Base-by-base conservation (phyloP, 2,888 invertebrate genomes). In the Atrina japonica region DNA sequence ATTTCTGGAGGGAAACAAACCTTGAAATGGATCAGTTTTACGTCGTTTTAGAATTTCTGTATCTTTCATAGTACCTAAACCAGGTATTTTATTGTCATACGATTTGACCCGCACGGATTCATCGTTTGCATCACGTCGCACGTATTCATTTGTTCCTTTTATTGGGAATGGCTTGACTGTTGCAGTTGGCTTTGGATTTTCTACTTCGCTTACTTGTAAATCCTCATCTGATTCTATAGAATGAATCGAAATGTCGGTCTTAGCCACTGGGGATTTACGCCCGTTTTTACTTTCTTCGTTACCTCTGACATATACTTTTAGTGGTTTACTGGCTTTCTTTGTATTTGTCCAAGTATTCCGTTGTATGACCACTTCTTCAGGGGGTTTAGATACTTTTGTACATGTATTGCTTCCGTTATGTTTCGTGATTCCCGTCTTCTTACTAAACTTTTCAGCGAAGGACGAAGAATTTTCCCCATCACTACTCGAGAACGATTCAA, bases 21-120 rank as follows among this genome's bases (percentile, higher is more conserved):
- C 47, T 47, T 47, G 21, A 18, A 18, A n/a, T 47, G 47, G 47
- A 16, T 47, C 47, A 6, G n/a, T 21, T 47, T n/a, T 47, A 6
- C 16, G 21, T 14, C 47, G 21, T 35, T 35, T 18, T 18, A 67
- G 25, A 30, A 67, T 67, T n/a, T 67, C 60, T 14, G 52, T 25
- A 60, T 67, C 53, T 11, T 58, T 41, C 25, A 66, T 14, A 16
- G 35, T 40, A 14, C 40, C 21, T 16, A 66, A 50, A 6, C 47
- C 16, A 40, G 35, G 41, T 3, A 47, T n/a, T 11, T 35, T 58
- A 5, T 49, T 40, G 11, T 23, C 40, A 14, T 56, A 30, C 21
- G 40, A 16, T 40, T 5, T 35, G n/a, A n/a, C n/a, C n/a, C n/a
- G n/a, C n/a, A n/a, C n/a, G n/a, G n/a, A n/a, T n/a, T n/a, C n/a